These are phyloP conservation scores for Rhinopomastus cyanomelas DNA, from an alignment of 2,113 vertebrate genomes.

Conservation along the genomic window DNA sequence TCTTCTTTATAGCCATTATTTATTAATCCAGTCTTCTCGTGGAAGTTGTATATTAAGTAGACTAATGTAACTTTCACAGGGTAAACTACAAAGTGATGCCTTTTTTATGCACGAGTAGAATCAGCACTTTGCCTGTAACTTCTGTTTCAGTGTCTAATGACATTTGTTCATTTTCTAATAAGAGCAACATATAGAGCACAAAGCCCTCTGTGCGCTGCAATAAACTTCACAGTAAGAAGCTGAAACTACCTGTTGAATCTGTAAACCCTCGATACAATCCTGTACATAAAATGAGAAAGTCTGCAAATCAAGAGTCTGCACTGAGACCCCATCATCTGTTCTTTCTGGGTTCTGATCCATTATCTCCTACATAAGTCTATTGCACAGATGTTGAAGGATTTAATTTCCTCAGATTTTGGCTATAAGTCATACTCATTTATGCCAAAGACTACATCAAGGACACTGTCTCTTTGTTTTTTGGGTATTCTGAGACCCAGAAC, in stretches of 20 bases:
- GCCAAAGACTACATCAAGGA: neutral
- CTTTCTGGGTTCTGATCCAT: neutral
- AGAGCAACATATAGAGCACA: neutral
- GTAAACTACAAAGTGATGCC: neutral
- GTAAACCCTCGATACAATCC: neutral
- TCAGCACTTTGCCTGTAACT: neutral
- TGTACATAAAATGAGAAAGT: neutral
- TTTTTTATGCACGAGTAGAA: neutral
- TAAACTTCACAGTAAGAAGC: neutral
- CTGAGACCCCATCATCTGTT: neutral
- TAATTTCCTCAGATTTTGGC: neutral
- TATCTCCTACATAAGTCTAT: fast-evolving
- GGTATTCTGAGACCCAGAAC: neutral
- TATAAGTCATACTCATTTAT: neutral
- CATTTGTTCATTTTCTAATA: neutral
- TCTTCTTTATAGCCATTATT: neutral
- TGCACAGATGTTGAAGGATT: neutral
- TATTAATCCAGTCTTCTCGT: no score
- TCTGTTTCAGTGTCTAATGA: neutral
- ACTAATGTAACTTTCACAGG: neutral
- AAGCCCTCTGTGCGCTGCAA: neutral
- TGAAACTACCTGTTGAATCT: neutral
- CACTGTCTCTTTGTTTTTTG: neutral
- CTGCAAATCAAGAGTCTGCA: neutral
- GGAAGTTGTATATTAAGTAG: neutral